Evolutionary conservation across 2,888 invertebrate species (phyloP).

Genomic region (Gerris lacustris): DNA sequence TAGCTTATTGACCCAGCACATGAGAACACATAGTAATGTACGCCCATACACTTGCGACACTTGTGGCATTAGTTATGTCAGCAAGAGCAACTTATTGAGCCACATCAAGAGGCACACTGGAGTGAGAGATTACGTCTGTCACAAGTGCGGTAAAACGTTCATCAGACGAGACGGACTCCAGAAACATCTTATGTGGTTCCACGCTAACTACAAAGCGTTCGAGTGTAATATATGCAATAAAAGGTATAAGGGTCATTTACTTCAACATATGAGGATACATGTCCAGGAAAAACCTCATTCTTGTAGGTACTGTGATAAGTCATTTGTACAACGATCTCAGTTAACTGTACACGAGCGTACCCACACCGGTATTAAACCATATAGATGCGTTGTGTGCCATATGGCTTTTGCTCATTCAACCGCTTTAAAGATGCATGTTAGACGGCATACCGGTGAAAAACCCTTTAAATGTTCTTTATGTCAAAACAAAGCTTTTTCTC

Average conservation of each 20-base stretch:
- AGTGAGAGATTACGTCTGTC: slow-evolving; percentile 63
- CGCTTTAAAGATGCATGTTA: slow-evolving; percentile 67
- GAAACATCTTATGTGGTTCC: slow-evolving; percentile 63
- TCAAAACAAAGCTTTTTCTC: slow-evolving; percentile 57
- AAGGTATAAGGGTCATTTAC: slow-evolving; percentile 64
- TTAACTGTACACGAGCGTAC: slow-evolving; percentile 68
- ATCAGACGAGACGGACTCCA: slow-evolving; percentile 59
- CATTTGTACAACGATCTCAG: slow-evolving; percentile 73
- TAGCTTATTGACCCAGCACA: slow-evolving; percentile 63
- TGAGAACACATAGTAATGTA: slow-evolving; percentile 58
- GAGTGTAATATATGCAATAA: slow-evolving; percentile 71
- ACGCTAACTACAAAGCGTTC: slow-evolving; percentile 59
- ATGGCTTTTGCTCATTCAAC: slow-evolving; percentile 73
- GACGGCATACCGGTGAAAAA: slow-evolving; percentile 74
- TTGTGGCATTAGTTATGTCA: slow-evolving; percentile 59
- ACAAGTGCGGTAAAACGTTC: slow-evolving; percentile 67
- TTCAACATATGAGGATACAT: slow-evolving; percentile 72
- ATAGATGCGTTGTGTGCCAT: slow-evolving; percentile 66
- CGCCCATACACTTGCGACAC: slow-evolving; percentile 58
- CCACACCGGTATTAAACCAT: slow-evolving; percentile 75
- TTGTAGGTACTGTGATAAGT: slow-evolving; percentile 63
- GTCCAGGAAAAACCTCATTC: slow-evolving; percentile 61
- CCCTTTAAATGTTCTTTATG: slow-evolving; percentile 49
- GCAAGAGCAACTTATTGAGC: slow-evolving; percentile 44
- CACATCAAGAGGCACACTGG: slow-evolving; percentile 53